These are phyloP conservation scores for Drosophila guanche DNA, from an alignment of 1,140 invertebrate genomes.

Conservation along the genomic window DNA sequence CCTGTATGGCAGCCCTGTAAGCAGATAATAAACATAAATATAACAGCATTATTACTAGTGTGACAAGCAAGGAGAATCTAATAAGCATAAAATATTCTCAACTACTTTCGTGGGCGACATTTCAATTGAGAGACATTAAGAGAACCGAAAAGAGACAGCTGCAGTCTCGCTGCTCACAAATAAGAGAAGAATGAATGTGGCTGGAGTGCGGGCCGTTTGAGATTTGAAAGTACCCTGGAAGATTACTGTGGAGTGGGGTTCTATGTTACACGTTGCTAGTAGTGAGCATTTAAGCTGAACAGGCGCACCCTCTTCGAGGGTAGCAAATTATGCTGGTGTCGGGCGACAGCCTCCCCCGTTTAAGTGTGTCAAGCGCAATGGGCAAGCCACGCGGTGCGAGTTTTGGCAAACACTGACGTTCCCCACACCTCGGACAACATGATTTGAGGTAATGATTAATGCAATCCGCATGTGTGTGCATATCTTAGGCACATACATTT, in stretches of 20 bases:
- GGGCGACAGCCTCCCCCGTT: slow-evolving; percentile 17
- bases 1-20: slow-evolving; percentile 92
- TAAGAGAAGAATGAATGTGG: slow-evolving; percentile 1
- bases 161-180: slow-evolving; percentile 25
- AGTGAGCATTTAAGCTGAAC: neutral
- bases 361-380: slow-evolving; percentile 77
- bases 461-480: slow-evolving; percentile 41
- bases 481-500: too few species aligned
- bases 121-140: slow-evolving; percentile 60
- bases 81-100: slow-evolving; percentile 52
- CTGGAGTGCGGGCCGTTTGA: neutral
- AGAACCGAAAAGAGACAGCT: slow-evolving; percentile 16
- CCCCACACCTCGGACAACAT: slow-evolving; percentile 30
- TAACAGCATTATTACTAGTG: slow-evolving; percentile 37
- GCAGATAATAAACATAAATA: slow-evolving; percentile 43
- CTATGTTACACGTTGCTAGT: neutral
- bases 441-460: slow-evolving; percentile 70
- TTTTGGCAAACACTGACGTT: slow-evolving; percentile 47
- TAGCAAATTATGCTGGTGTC: neutral
- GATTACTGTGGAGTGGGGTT: neutral
- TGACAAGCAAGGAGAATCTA: slow-evolving; percentile 40
- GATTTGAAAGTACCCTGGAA: slow-evolving; percentile 5
- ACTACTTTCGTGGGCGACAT: slow-evolving; percentile 72
- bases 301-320: neutral
- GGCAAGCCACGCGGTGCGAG: slow-evolving; percentile 64